phyloP scores from a whole-genome alignment of 1,140 invertebrate genomes.

The Trichonephila clavata region DNA sequence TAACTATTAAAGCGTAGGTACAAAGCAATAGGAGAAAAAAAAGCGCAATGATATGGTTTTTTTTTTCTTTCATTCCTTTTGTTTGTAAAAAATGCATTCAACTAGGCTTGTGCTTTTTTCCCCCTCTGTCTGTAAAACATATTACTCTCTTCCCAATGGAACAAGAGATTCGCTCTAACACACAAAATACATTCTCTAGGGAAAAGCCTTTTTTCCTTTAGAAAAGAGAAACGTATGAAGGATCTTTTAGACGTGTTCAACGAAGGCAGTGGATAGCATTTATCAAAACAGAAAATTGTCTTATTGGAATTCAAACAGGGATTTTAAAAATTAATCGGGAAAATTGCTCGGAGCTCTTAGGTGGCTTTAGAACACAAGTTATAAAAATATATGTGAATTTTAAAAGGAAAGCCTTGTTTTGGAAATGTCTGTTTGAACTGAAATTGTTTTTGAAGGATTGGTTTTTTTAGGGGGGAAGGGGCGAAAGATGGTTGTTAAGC shows the following conservation, averaged over 20 bases:
- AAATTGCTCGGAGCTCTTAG: slow-evolving; percentile 50
- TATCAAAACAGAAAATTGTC: slow-evolving; percentile 37
- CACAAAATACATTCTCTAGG: slow-evolving; percentile 26
- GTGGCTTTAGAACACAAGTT: neutral
- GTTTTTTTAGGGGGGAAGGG: too few relatives aligned
- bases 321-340: slow-evolving; percentile 67
- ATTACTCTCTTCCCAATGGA: slow-evolving; percentile 24
- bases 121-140: neutral
- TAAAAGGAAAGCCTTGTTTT: neutral
- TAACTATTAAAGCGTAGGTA: slow-evolving; percentile 17
- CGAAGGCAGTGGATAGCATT: slow-evolving; percentile 2
- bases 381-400: neutral
- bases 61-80: neutral
- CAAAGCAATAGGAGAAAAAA: neutral
- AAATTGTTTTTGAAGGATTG: neutral
- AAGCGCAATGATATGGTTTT: slow-evolving; percentile 31
- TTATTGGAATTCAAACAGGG: slow-evolving; percentile 58
- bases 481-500: too few relatives aligned
- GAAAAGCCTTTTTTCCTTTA: neutral
- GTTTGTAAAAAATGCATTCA: slow-evolving; percentile 37
- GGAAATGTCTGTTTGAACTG: neutral
- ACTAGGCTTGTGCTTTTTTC: neutral
- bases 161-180: neutral
- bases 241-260: slow-evolving; percentile 16
- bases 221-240: neutral